A percentile compares a stretch with the other conserved stretches of the same genome.
These are phyloP conservation scores for Gymnocypris eckloni DNA, from an alignment of 2,797 vertebrate species.

Conservation along the genomic window DNA sequence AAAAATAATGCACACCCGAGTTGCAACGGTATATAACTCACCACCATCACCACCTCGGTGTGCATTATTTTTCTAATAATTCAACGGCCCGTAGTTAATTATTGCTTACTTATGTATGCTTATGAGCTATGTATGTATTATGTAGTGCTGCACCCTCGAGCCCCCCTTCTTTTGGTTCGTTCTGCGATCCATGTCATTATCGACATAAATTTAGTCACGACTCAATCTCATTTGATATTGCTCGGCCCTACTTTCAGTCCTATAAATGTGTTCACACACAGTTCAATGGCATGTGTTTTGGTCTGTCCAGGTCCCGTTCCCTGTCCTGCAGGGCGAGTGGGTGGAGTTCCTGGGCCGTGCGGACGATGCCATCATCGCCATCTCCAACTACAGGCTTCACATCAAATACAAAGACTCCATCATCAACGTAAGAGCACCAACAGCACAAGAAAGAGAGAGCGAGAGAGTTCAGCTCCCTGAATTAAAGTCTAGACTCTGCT, in stretches of 20 bases:
- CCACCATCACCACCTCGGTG: too few species aligned
- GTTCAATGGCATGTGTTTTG: neutral
- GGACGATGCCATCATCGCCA: conserved; percentile 93
- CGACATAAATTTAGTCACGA: too few species aligned
- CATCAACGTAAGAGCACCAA: conserved; percentile 87
- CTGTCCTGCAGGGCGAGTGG: conserved; percentile 95
- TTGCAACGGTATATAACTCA: too few species aligned
- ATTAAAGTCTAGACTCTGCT: neutral
- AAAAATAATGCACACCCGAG: too few species aligned
- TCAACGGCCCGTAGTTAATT: too few species aligned
- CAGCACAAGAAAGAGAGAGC: neutral
- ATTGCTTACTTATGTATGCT: too few species aligned
- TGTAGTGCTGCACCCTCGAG: too few species aligned
- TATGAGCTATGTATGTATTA: too few species aligned
- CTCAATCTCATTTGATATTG: too few species aligned
- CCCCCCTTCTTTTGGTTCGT: too few species aligned
- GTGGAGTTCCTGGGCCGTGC: conserved; percentile 96
- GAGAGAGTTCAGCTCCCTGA: neutral
- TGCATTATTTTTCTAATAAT: too few species aligned
- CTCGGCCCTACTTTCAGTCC: neutral
- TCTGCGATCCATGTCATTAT: too few species aligned
- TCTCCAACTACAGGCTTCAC: conserved; percentile 98
- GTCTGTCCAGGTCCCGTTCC: conserved; percentile 89
- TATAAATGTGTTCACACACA: neutral
- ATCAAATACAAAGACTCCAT: conserved; percentile 99